Conservation (phyloP, 2,888 invertebrate genomes). For the Cataglyphis cursor region DNA sequence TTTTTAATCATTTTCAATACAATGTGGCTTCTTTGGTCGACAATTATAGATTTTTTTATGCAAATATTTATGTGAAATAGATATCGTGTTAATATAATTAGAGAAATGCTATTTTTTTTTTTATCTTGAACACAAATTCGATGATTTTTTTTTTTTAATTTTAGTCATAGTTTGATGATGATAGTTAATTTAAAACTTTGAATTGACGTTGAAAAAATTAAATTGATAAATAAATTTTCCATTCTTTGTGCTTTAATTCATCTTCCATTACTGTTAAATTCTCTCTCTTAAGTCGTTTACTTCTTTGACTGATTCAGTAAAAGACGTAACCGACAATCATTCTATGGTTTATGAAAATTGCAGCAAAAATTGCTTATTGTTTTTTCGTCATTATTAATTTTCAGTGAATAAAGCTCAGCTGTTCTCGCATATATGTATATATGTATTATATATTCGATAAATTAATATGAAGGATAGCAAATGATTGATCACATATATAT, state of each 20-base stretch:
- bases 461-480: neutral
- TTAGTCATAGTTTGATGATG: conserved; percentile 6
- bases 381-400: conserved; percentile 18
- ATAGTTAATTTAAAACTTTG: neutral
- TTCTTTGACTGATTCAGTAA: conserved; percentile 17
- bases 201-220: conserved; percentile 7
- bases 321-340: conserved; percentile 16
- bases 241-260: neutral
- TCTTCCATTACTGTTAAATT: conserved; percentile 6
- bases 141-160: neutral
- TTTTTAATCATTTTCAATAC: neutral
- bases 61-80: neutral
- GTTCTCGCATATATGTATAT: neutral
- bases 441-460: neutral
- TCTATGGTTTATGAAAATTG: neutral
- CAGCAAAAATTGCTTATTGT: neutral
- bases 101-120: neutral
- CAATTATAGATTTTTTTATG: neutral
- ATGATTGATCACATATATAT: conserved; percentile 21
- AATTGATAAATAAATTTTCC: neutral
- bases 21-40: neutral
- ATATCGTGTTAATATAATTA: neutral
- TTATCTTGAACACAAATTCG: neutral
- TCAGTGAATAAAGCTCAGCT: neutral
- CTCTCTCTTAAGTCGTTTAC: neutral